Conservation (phyloP, 2,888 invertebrate species). For the Eutolmus rufibarbis region DNA sequence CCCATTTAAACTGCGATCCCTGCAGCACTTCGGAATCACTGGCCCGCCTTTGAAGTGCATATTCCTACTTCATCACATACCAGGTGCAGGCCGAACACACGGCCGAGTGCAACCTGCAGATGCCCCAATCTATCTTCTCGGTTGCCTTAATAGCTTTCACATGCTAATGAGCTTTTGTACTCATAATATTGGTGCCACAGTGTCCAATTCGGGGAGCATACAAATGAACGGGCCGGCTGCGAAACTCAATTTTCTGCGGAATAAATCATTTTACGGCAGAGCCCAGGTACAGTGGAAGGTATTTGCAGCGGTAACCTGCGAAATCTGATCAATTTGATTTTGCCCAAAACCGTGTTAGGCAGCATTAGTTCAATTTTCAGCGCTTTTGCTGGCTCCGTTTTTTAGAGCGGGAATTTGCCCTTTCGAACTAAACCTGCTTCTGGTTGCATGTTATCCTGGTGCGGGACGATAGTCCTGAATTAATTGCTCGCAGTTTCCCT, state of each 20-base stretch:
- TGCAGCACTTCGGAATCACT: background rate
- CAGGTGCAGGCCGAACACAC: background rate
- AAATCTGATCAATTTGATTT: constrained; percentile 23
- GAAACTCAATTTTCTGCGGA: constrained; percentile 22
- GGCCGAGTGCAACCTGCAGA: background rate
- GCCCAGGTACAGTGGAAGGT: background rate
- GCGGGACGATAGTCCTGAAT: background rate
- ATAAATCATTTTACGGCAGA: constrained; percentile 12
- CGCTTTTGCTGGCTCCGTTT: background rate
- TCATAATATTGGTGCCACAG: constrained; percentile 6
- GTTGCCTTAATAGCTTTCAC: constrained; percentile 25
- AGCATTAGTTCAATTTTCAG: background rate
- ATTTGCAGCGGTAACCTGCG: constrained; percentile 2
- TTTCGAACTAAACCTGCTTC: background rate
- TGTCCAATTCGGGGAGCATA: background rate
- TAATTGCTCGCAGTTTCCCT: background rate
- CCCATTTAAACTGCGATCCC: background rate
- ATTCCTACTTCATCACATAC: background rate
- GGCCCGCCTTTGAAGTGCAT: background rate
- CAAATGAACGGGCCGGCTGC: background rate
- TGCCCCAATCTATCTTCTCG: background rate
- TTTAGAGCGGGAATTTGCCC: background rate
- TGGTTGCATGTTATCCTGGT: background rate
- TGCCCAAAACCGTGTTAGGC: background rate
- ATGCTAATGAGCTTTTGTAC: constrained; percentile 22